Base-by-base conservation (phyloP, 2,113 vertebrate species). In the Eretmochelys imbricata region DNA sequence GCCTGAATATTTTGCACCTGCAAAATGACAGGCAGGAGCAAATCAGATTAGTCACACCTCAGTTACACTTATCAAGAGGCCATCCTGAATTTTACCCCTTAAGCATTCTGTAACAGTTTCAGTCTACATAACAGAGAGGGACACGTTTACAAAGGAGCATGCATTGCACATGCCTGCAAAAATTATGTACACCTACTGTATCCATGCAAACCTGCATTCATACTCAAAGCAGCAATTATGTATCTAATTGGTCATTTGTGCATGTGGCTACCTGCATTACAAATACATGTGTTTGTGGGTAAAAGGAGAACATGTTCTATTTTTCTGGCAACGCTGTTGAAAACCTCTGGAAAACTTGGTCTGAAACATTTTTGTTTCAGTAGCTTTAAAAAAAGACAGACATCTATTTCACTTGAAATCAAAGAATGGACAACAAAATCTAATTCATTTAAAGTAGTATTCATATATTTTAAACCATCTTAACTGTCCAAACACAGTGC, bases 401-500 rank as follows among this genome's bases (percentile, higher is more conserved):
- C 89, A 80, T 2, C 2, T 53, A 54, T 90, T 96, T 96, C 96
- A 85, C 95, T 95, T 96, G 87, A 95, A 42, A 75, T 25, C 35
- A 84, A 87, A 86, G 84, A 94, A 91, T 93, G 89, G 94, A 97
- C 93, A 95, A 92, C 95, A 85, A 92, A 94, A n/a, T 0, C 82
- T 78, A 89, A 94, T 96, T 93, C 93, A 95, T 91, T 91, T 96
- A 89, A 93, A 94, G 93, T 94, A 91, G 87, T 91, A 94, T 90
- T 97, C 91, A 87, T 94, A 88, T 96, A 90, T 95, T 96, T 96
- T 95, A 94, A 96, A 90, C 72, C 96, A 80, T 31, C 59, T 90
- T 97, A 96, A 90, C 95, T 93, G 95, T 93, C 78, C 84, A 85
- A 94, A 82, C 85, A 85, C 57, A 87, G 86, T 50, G 62, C 46